Evolutionary conservation across 2,888 invertebrate species (phyloP).

Genomic region (Polymixis lichenea): DNA sequence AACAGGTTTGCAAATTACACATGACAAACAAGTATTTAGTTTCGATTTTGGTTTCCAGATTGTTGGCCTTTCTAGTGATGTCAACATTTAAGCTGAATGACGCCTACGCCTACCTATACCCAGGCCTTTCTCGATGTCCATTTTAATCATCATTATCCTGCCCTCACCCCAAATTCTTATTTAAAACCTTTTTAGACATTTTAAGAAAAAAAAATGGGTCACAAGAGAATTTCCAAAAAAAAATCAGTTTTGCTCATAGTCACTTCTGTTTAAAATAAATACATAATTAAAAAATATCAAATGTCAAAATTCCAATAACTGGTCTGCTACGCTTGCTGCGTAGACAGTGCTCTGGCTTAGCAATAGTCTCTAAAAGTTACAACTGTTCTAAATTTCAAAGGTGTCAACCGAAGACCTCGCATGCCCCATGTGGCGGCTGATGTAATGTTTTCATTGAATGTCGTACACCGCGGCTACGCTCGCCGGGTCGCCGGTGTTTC

Average conservation of each 20-base stretch:
- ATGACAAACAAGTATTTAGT: too few species aligned
- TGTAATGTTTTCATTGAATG: slow-evolving; percentile 57
- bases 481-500: slow-evolving; percentile 17
- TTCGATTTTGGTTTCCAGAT: too few species aligned
- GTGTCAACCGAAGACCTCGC: slow-evolving; percentile 33
- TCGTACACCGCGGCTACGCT: slow-evolving; percentile 32
- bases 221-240: neutral
- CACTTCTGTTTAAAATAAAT: neutral
- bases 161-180: too few species aligned
- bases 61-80: too few species aligned
- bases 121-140: too few species aligned
- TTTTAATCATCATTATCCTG: too few species aligned
- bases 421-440: slow-evolving; percentile 53
- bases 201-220: neutral
- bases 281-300: neutral
- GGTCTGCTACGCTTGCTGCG: slow-evolving; percentile 9
- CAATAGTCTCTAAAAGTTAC: slow-evolving; percentile 43
- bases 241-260: neutral
- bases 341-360: slow-evolving; percentile 35
- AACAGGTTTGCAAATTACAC: too few species aligned
- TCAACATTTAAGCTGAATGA: too few species aligned
- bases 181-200: too few species aligned
- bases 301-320: neutral
- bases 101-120: too few species aligned
- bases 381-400: slow-evolving; percentile 31